These are phyloP conservation scores for Haplochromis vanheusdeni DNA, from an alignment of 2,113 vertebrate genomes.

Conservation along the genomic window DNA sequence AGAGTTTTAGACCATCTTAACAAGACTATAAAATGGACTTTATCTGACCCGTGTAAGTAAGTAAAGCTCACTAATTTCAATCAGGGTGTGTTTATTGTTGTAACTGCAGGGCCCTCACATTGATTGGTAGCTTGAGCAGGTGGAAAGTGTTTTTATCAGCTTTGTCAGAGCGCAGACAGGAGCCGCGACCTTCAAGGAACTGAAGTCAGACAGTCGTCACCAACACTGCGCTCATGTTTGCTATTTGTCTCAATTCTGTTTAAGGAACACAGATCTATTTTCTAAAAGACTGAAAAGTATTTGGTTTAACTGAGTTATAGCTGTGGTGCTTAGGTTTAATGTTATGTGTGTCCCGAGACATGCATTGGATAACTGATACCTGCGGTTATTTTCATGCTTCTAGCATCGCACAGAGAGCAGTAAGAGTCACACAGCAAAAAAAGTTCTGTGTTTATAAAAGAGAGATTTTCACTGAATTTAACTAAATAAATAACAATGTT, in stretches of 20 bases:
- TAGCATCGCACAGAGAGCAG: background rate
- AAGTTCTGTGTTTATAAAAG: background rate
- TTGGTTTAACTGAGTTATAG: background rate
- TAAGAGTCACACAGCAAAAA: background rate
- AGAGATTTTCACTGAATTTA: background rate
- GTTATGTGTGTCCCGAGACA: background rate
- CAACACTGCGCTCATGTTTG: background rate
- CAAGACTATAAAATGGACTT: background rate
- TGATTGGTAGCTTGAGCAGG: conserved; percentile 9
- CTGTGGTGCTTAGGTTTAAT: background rate
- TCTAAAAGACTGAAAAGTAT: background rate
- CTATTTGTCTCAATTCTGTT: background rate
- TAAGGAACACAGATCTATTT: background rate
- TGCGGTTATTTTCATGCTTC: background rate
- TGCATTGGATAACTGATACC: background rate
- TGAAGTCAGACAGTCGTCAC: background rate
- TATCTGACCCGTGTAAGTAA: conserved; percentile 40
- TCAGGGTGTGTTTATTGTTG: conserved; percentile 55
- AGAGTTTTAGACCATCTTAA: background rate
- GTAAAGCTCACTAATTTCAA: conserved; percentile 30
- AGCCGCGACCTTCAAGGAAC: background rate
- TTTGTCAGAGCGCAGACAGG: background rate
- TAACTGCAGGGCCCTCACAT: conserved; percentile 1
- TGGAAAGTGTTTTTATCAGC: conserved; percentile 10
- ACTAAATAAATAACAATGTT: background rate